These are phyloP conservation scores for Callyntrura sp. DNA, from an alignment of 2,888 invertebrate genomes.

Conservation along the genomic window DNA sequence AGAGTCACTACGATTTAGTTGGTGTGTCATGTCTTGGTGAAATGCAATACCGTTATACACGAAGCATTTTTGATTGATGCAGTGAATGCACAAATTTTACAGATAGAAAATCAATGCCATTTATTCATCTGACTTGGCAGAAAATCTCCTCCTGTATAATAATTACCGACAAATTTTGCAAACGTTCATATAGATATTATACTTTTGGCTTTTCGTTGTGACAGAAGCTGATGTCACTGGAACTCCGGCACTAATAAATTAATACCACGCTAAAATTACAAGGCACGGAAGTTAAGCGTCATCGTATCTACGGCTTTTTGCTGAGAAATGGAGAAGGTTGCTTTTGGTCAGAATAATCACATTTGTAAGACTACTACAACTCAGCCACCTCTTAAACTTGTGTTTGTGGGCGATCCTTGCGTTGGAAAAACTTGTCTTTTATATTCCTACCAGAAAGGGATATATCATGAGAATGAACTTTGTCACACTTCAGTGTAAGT, in stretches of 20 bases:
- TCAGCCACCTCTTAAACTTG: slow-evolving; percentile 89
- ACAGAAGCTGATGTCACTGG: not conserved
- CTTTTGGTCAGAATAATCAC: slow-evolving; percentile 36
- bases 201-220: too few species aligned
- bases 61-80: too few species aligned
- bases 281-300: not conserved
- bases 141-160: too few species aligned
- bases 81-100: too few species aligned
- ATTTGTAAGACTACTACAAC: not conserved
- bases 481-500: slow-evolving; percentile 91
- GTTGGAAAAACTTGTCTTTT: slow-evolving; percentile 96
- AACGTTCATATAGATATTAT: too few species aligned
- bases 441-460: slow-evolving; percentile 93
- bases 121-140: too few species aligned
- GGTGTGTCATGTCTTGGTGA: too few species aligned
- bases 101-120: too few species aligned
- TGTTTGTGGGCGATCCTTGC: slow-evolving; percentile 95
- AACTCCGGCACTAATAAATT: not conserved
- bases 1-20: too few species aligned
- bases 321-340: slow-evolving; percentile 62
- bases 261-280: not conserved
- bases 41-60: too few species aligned
- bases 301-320: not conserved
- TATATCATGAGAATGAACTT: slow-evolving; percentile 94
- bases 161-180: too few species aligned